Evolutionary conservation across 2,113 vertebrate genomes (phyloP).

Genomic region (Corythaeola cristata): DNA sequence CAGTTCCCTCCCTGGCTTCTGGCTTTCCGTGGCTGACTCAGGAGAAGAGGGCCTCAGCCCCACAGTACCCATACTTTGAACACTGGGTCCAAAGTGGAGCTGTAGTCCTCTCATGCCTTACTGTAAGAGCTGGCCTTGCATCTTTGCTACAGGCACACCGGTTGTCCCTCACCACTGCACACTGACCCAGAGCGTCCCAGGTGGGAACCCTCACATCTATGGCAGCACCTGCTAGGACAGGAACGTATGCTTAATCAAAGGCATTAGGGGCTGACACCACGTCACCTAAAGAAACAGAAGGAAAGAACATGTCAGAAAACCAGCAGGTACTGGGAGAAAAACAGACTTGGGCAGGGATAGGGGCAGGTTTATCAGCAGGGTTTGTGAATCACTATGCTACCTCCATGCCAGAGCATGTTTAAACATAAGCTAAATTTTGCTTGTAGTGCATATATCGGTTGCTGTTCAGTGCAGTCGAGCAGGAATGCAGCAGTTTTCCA

Average conservation of each 20-base stretch:
- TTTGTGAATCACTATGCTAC: neutral
- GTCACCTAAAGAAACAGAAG: neutral
- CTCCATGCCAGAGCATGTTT: neutral
- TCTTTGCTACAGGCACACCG: accelerated
- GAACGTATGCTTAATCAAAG: neutral
- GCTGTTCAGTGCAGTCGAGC: neutral
- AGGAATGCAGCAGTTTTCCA: neutral
- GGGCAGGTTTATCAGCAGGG: neutral
- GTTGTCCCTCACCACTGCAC: neutral
- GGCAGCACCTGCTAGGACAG: neutral
- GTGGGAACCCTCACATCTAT: neutral
- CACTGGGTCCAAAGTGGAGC: neutral
- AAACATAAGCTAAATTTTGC: neutral
- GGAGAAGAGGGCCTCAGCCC: neutral
- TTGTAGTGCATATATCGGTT: neutral
- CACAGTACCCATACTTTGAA: neutral
- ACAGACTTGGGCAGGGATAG: neutral
- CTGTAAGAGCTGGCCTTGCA: neutral
- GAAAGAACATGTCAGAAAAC: neutral
- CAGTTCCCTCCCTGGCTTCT: neutral
- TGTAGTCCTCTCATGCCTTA: accelerated
- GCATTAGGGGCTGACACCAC: neutral
- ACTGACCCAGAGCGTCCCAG: neutral
- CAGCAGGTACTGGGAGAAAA: neutral
- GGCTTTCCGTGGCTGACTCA: neutral